Evolutionary conservation across 1,140 invertebrate genomes (phyloP), one percentile per base, ranked within the genome.

Genomic region (Nephila pilipes): DNA sequence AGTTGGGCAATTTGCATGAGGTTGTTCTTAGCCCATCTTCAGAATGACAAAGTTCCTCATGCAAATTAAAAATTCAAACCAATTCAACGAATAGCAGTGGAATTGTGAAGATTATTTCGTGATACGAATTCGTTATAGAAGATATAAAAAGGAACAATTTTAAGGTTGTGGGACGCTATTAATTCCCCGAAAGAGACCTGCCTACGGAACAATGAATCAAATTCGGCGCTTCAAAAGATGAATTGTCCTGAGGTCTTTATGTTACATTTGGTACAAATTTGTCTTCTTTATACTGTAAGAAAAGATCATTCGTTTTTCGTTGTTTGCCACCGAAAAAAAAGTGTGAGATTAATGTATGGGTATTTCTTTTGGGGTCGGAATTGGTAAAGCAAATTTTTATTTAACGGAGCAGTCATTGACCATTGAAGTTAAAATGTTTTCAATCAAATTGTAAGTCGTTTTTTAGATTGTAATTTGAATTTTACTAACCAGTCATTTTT

Each of bases 11-110:
- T 88, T 88, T 88, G 87, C 87, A 88, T 88, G 38, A 83, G 36
- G 80, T 25, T 54, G 38, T 75, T 75, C 16, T 29, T 75, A 18
- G 83, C 83, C 83, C 22, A 85, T 14, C 63, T 60, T 54, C n/a
- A 32, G 57, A 91, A 91, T 91, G 89, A 91, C 89, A 91, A 91
- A 83, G 79, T 91, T 91, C n/a, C 29, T 55, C n/a, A 83, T 79
- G 80, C 25, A 54, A 81, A 83, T 83, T 91, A 63, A 83, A 79
- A 46, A 58, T 91, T 83, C 57, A n/a, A 60, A 90, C n/a, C 89
- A 55, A 83, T 54, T 83, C 80, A 25, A n/a, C 22, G 81, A 83
- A 83, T 83, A 83, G 54, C 16, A 83, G 81, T 55, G 54, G 81
- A 83, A 55, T 54, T 83, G 81, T 29, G 38, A 25, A 83, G 46